Evolutionary conservation across 2,888 invertebrate species (phyloP), one percentile per base, ranked within the genome.

Genomic region (Abrostola tripartita): DNA sequence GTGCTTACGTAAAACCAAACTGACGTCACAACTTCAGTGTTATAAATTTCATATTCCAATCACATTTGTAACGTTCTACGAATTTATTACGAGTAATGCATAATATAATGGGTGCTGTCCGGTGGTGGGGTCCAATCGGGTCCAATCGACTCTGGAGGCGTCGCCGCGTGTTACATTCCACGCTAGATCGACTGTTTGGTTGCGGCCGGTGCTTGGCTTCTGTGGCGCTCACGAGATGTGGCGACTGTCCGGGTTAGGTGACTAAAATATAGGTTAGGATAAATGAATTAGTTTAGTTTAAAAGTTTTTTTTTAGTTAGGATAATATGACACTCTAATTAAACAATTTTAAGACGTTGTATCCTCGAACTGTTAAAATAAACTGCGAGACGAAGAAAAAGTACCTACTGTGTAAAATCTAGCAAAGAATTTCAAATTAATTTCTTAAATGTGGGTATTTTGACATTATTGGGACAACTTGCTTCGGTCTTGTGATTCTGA

Each of bases 111-210:
- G 55, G 42, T 55, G 55, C 75, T 55, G 56, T 51, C 60, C 65
- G 63, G 55, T 36, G 58, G 50, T 78, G 52, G 64, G 41, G 76
- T 59, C 67, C 69, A 65, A 50, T 76, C 60, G 77, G 74, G 65
- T 53, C 37, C 68, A 70, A 65, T 37, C 36, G 74, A 53, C 66
- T 60, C 67, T 63, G 50, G 74, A 82, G 80, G 77, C 77, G 81
- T 76, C 79, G 81, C 80, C 84, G 70, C 81, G 76, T 65, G 74
- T 77, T 79, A 88, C 88, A 89, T 89, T 89, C 88, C 88, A 85
- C 74, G 81, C 82, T 83, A 79, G 76, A 76, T 68, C 71, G 79
- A 80, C 76, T 78, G 81, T 79, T 79, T 78, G 77, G 65, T 78
- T 80, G 71, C 70, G 69, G 65, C 79, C 79, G 72, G 73, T 76